Evolutionary conservation across 2,113 vertebrate species (phyloP).

Genomic region (Panthera uncia): DNA sequence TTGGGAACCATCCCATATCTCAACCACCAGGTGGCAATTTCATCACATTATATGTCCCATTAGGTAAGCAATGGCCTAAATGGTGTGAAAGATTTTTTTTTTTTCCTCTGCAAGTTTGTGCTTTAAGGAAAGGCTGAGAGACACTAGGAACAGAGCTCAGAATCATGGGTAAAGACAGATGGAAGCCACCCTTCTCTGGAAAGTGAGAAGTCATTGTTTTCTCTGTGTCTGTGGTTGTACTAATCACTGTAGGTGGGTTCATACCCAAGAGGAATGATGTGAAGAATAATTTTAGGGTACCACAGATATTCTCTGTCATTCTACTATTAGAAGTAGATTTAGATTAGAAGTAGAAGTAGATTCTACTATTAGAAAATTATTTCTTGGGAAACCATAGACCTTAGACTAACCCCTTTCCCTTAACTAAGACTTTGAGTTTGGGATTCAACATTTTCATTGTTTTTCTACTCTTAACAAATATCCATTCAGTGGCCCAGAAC

Average conservation of each 20-base stretch:
- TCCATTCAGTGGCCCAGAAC: neutral
- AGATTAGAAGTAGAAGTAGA: neutral
- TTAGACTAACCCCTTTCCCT: neutral
- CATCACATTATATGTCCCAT: conserved; percentile 87
- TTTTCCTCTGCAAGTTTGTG: neutral
- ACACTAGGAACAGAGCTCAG: conserved; percentile 26
- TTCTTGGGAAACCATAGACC: neutral
- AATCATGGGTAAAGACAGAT: neutral
- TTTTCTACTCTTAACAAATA: neutral
- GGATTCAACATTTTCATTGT: neutral
- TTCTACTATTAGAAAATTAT: neutral
- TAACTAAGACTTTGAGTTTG: neutral
- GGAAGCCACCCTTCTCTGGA: neutral
- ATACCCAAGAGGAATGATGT: neutral
- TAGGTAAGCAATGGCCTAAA: conserved; percentile 86
- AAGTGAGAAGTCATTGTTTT: neutral
- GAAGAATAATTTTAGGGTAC: neutral
- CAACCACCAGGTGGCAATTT: conserved; percentile 86
- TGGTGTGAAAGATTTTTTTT: conserved; percentile 74
- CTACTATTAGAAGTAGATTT: neutral
- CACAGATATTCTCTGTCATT: neutral
- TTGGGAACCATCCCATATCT: conserved; percentile 78
- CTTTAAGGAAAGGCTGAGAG: conserved; percentile 54
- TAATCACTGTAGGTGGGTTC: neutral
- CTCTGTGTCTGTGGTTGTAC: neutral